Conservation (phyloP, 2,113 vertebrate genomes). For the Gambusia affinis region DNA sequence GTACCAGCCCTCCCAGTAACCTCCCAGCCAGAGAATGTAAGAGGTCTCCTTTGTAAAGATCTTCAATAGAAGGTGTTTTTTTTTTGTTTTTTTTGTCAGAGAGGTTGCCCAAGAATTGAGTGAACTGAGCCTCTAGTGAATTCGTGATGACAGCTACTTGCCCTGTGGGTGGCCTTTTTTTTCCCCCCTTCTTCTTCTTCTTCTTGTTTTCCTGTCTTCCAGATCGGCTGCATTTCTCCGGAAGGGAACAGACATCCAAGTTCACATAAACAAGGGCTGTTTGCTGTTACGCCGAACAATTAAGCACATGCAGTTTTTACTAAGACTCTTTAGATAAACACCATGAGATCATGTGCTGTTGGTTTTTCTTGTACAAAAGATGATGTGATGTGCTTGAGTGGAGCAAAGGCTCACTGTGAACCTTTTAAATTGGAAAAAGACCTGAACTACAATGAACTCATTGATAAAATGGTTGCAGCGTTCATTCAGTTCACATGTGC, state of each 20-base stretch:
- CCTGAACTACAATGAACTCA: conserved; percentile 33
- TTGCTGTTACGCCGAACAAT: conserved; percentile 55
- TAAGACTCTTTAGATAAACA: conserved; percentile 59
- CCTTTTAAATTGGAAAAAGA: conserved; percentile 41
- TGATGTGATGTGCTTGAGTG: conserved; percentile 57
- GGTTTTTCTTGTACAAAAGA: conserved; percentile 64
- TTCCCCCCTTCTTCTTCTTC: too few species aligned
- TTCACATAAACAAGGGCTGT: conserved; percentile 64
- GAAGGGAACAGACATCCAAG: conserved; percentile 62
- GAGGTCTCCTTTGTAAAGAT: conserved; percentile 68
- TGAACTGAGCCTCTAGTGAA: conserved; percentile 63
- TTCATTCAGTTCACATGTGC: conserved; percentile 23
- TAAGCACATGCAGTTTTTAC: conserved; percentile 55
- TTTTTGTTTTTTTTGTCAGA: conserved; percentile 12
- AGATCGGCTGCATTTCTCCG: conserved; percentile 57
- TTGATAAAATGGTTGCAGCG: conserved; percentile 28
- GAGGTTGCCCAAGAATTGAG: conserved; percentile 62
- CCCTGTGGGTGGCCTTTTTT: conserved; percentile 73
- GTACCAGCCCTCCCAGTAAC: conserved; percentile 64
- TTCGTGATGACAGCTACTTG: conserved; percentile 68
- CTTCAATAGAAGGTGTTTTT: conserved; percentile 57
- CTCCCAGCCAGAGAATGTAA: conserved; percentile 64
- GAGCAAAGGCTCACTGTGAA: conserved; percentile 42
- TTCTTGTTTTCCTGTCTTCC: conserved; percentile 20
- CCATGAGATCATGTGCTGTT: conserved; percentile 63